These are phyloP conservation scores for Sebastes miniatus DNA, from an alignment of 2,797 vertebrate species.

Conservation along the genomic window DNA sequence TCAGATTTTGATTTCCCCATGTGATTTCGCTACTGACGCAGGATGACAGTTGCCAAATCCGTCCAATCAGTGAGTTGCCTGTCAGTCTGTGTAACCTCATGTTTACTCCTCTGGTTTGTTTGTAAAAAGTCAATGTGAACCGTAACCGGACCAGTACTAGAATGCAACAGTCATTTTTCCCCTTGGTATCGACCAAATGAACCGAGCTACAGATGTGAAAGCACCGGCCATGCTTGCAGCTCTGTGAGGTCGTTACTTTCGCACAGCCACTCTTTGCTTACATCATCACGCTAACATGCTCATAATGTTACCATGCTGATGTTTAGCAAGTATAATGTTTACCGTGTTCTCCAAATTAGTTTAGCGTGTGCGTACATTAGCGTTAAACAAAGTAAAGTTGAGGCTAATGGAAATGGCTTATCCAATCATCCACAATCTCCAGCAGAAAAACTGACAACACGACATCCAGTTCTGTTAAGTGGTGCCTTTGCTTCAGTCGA, in stretches of 20 bases:
- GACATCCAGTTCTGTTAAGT: neutral
- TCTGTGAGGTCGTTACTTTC: no score
- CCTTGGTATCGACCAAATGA: neutral
- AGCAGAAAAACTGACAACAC: neutral
- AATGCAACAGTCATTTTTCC: neutral
- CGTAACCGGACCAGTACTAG: neutral
- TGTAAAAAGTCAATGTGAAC: neutral
- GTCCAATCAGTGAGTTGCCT: no score
- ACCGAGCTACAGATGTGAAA: neutral
- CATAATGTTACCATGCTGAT: no score
- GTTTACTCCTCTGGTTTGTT: no score
- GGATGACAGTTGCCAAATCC: neutral
- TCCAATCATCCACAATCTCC: neutral
- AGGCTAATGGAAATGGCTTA: neutral
- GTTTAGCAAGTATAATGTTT: no score
- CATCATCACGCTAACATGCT: no score
- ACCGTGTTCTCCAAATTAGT: no score
- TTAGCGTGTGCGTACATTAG: no score
- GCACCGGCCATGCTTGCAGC: no score
- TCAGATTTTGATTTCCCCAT: neutral
- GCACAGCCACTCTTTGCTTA: no score
- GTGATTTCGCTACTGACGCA: neutral
- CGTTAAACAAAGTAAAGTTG: no score
- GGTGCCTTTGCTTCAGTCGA: neutral
- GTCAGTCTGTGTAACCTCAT: neutral